Evolutionary conservation across 2,797 vertebrate genomes (phyloP).

Genomic region (Bryconaethiops microstoma): DNA sequence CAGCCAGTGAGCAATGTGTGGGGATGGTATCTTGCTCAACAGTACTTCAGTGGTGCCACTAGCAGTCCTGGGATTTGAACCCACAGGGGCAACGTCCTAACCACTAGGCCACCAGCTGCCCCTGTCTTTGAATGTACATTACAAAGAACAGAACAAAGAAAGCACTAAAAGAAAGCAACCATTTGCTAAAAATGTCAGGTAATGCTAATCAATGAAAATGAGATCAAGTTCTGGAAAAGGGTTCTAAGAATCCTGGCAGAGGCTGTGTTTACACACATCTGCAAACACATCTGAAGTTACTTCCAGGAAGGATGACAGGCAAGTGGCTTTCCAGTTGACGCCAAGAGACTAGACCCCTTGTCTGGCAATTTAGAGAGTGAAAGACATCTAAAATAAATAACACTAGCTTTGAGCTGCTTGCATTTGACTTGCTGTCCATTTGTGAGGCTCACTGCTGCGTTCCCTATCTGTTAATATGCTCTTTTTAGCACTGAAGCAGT

Average conservation of each 20-base stretch:
- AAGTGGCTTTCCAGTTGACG: constrained; percentile 32
- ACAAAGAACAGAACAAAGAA: constrained; percentile 7
- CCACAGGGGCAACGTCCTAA: too few species aligned
- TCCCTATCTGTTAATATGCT: constrained; percentile 58
- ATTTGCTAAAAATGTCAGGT: neutral
- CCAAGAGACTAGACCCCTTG: neutral
- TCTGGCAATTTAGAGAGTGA: constrained; percentile 45
- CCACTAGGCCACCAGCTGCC: too few species aligned
- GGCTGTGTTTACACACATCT: constrained; percentile 8
- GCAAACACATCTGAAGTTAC: constrained; percentile 14
- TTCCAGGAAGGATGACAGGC: constrained; percentile 14
- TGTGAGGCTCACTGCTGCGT: constrained; percentile 54
- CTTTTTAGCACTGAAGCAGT: constrained; percentile 53
- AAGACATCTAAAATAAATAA: constrained; percentile 53
- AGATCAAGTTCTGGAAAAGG: constrained; percentile 7
- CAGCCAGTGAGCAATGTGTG: too few species aligned
- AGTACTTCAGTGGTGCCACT: too few species aligned
- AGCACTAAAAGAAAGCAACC: neutral
- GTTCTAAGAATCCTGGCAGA: constrained; percentile 5
- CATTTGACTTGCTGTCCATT: constrained; percentile 63
- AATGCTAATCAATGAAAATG: constrained; percentile 5
- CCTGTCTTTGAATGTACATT: neutral
- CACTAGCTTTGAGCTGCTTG: constrained; percentile 54
- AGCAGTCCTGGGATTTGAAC: too few species aligned
- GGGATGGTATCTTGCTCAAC: too few species aligned